A percentile compares a stretch with the other conserved stretches of the same genome.
Conservation (phyloP, 2,888 invertebrate species). For the Daptonema setosum region DNA sequence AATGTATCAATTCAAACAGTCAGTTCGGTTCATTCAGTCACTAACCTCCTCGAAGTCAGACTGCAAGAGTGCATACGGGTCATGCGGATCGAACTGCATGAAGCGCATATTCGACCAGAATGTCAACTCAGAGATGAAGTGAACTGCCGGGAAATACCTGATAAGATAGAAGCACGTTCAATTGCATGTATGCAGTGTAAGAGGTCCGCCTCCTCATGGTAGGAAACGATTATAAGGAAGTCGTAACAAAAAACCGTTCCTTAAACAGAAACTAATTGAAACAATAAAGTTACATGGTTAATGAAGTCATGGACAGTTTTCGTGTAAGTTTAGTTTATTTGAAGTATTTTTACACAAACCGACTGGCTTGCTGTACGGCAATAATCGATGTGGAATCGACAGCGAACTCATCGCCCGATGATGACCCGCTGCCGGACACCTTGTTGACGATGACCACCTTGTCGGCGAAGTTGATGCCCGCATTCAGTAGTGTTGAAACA, state of each 20-base stretch:
- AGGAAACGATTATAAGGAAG: no score
- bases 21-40: neutral
- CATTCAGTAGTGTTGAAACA: constrained; percentile 34
- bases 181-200: neutral
- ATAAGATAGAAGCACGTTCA: constrained; percentile 3
- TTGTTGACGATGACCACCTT: constrained; percentile 85
- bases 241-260: no score
- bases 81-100: constrained; percentile 94
- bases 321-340: no score
- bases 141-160: constrained; percentile 51
- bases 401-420: constrained; percentile 55
- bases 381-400: constrained; percentile 96
- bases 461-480: constrained; percentile 82
- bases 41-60: constrained; percentile 94
- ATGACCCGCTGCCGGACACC: constrained; percentile 48
- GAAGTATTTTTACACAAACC: neutral
- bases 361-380: constrained; percentile 57
- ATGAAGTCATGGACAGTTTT: no score
- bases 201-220: no score
- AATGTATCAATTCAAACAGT: no score
- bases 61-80: constrained; percentile 79
- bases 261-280: no score
- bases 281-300: no score
- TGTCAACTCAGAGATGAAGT: constrained; percentile 86
- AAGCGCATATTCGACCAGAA: constrained; percentile 97